A percentile compares a stretch with the other conserved stretches of the same genome.
These are phyloP conservation scores for Antheraea mylitta DNA, from an alignment of 1,140 invertebrate species.

Conservation along the genomic window DNA sequence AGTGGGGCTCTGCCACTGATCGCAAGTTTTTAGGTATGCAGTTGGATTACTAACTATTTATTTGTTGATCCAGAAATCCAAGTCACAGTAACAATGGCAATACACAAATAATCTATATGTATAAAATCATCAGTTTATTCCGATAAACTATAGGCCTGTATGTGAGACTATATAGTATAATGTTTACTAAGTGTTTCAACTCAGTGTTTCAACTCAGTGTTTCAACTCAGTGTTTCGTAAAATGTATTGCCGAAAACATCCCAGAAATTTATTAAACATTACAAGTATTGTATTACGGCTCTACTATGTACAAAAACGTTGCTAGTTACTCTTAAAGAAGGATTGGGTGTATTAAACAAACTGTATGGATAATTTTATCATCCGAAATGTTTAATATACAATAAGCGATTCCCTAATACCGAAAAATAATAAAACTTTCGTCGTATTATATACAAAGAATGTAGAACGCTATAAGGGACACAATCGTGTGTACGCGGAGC, in stretches of 20 bases:
- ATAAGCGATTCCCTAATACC: not conserved
- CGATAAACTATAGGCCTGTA: too few relatives aligned
- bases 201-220: not conserved
- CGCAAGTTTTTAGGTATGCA: too few relatives aligned
- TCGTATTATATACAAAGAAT: not conserved
- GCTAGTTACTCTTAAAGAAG: not conserved
- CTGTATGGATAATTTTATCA: not conserved
- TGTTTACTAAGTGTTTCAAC: not conserved
- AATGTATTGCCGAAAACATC: not conserved
- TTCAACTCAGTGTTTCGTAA: not conserved
- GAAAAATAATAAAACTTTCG: slow-evolving; percentile 5
- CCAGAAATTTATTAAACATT: not conserved
- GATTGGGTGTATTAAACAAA: not conserved
- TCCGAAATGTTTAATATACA: not conserved
- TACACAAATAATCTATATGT: too few relatives aligned
- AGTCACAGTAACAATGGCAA: not conserved
- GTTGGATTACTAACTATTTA: not conserved
- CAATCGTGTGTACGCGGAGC: slow-evolving; percentile 39
- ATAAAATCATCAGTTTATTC: too few relatives aligned
- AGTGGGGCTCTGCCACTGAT: too few relatives aligned
- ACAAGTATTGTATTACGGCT: not conserved
- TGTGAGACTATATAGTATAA: not conserved
- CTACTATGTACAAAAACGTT: not conserved
- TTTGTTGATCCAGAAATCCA: not conserved
- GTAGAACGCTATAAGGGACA: slow-evolving; percentile 20